A percentile compares a stretch with the other conserved stretches of the same genome.
Evolutionary conservation across 53 echinoderm and acorn worm genomes (phyloP).

Genomic region (Patiria pectinifera): DNA sequence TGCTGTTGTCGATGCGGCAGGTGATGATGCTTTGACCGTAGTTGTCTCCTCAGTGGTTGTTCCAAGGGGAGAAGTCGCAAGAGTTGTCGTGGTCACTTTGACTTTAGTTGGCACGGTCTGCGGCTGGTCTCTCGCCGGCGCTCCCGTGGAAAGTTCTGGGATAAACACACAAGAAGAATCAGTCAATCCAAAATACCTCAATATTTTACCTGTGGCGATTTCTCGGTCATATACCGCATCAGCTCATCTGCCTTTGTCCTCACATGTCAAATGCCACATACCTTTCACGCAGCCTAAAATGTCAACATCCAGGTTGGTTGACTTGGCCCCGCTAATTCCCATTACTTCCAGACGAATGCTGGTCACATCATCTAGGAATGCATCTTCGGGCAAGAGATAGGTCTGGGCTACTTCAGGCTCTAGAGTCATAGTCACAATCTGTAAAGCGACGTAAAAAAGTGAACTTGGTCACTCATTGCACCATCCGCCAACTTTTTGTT

Average conservation of each 20-base stretch:
- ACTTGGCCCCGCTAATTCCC: too few species aligned
- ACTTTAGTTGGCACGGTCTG: background rate
- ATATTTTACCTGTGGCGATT: too few species aligned
- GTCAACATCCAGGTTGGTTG: too few species aligned
- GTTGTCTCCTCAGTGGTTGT: constrained; percentile 27
- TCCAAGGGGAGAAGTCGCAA: constrained; percentile 9
- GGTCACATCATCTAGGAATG: too few species aligned
- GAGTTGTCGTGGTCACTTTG: constrained; percentile 16
- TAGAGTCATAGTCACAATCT: too few species aligned
- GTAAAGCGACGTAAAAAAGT: too few species aligned
- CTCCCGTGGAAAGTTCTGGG: background rate
- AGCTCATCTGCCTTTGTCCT: background rate
- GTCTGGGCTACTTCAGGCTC: too few species aligned
- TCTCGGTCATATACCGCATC: background rate
- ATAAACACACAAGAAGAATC: background rate
- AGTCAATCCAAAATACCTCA: background rate
- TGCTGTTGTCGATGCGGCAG: background rate
- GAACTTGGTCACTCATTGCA: too few species aligned
- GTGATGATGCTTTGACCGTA: constrained; percentile 7
- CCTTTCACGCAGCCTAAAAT: too few species aligned
- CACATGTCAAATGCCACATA: background rate
- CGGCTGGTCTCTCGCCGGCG: background rate
- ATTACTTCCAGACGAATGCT: too few species aligned
- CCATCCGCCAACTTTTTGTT: too few species aligned
- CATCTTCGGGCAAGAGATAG: too few species aligned